A percentile compares a stretch with the other conserved stretches of the same genome.
Conservation (phyloP, 2,888 invertebrate species). For the Zootermopsis nevadensis region DNA sequence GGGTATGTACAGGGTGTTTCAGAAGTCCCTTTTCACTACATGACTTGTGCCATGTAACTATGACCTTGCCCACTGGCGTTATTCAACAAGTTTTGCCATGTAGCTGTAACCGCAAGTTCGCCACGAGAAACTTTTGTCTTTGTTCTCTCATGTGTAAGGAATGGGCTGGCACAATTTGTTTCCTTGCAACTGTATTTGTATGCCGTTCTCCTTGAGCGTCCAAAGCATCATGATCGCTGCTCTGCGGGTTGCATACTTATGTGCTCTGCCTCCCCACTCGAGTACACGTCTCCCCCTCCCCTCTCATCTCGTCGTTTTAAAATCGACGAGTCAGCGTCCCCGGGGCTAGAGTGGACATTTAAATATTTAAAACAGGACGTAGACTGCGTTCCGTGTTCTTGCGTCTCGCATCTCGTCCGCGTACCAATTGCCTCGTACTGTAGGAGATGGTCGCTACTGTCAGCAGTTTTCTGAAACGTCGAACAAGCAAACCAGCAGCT, state of each 20-base stretch:
- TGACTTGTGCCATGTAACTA: no score
- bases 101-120: no score
- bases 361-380: conserved; percentile 49
- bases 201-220: neutral
- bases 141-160: neutral
- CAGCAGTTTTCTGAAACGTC: neutral
- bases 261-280: neutral
- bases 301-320: conserved; percentile 35
- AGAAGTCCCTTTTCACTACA: no score
- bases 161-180: neutral
- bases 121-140: no score
- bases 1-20: no score
- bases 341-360: conserved; percentile 48
- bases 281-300: conserved; percentile 14
- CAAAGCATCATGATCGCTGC: neutral
- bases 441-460: neutral
- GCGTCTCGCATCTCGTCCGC: neutral
- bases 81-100: no score
- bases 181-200: neutral
- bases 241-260: neutral
- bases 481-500: no score
- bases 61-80: no score
- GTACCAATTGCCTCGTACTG: neutral
- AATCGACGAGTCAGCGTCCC: conserved; percentile 46
- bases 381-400: conserved; percentile 1